Percentiles rank a stretch among this genome's conserved stretches.
phyloP scores from a whole-genome alignment of 30 jellyfish, hydroid and myxozoan genomes.

The Chrysaora quinquecirrha region DNA sequence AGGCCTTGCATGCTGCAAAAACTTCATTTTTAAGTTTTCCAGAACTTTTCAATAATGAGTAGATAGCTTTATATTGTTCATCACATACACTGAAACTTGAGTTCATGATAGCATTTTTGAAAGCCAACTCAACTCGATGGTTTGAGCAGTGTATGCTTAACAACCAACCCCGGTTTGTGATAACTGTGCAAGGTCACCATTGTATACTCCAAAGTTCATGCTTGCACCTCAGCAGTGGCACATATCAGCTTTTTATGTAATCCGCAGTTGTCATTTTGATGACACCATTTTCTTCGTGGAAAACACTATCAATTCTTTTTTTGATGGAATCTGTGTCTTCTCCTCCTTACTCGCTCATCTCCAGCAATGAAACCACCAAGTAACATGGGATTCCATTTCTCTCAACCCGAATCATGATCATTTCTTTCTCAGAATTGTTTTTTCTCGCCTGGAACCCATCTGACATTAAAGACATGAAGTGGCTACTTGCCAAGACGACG shows the following conservation, averaged over 20 bases:
- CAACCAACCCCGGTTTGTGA: too few relatives aligned
- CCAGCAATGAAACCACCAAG: constrained; percentile 56
- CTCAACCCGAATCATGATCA: too few relatives aligned
- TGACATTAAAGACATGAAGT: too few relatives aligned
- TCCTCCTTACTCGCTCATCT: too few relatives aligned
- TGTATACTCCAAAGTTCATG: constrained; percentile 65
- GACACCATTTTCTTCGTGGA: too few relatives aligned
- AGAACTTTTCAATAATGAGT: constrained; percentile 38
- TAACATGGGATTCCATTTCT: too few relatives aligned
- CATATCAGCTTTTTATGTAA: constrained; percentile 23
- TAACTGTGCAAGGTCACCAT: too few relatives aligned
- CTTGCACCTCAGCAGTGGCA: constrained; percentile 76
- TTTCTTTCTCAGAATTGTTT: too few relatives aligned
- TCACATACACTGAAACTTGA: constrained; percentile 34
- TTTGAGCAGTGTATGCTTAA: constrained; percentile 73
- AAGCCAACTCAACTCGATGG: too few relatives aligned
- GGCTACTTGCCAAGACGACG: constrained; percentile 20
- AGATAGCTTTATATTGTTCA: constrained; percentile 29
- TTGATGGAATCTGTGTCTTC: too few relatives aligned
- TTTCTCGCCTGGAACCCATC: too few relatives aligned
- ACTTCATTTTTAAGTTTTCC: constrained; percentile 43
- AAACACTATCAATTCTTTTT: too few relatives aligned
- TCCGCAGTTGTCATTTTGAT: constrained; percentile 34
- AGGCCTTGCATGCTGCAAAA: constrained; percentile 45
- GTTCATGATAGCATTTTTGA: constrained; percentile 56